Conservation (phyloP, 2,113 vertebrate species). For the Delphinapterus leucas region DNA sequence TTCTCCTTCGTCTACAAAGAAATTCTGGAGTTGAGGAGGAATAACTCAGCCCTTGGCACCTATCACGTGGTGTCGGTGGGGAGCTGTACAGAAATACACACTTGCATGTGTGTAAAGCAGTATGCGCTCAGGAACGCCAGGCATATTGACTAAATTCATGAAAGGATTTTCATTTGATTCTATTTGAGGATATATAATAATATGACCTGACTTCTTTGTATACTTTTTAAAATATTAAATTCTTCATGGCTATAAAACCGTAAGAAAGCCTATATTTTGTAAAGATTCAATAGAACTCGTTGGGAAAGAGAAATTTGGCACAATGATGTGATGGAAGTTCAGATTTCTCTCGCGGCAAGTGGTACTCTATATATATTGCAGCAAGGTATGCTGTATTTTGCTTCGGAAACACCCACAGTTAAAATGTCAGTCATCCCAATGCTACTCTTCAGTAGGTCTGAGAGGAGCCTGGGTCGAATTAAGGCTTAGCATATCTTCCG, state of each 20-base stretch:
- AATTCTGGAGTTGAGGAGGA: neutral
- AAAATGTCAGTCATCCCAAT: neutral
- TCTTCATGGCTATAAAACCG: neutral
- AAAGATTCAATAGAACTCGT: neutral
- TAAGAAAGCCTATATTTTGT: neutral
- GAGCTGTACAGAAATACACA: neutral
- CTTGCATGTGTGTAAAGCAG: neutral
- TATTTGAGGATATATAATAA: neutral
- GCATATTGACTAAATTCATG: neutral
- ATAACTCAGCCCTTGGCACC: neutral
- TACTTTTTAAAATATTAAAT: neutral
- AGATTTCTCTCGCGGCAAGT: neutral
- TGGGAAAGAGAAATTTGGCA: neutral
- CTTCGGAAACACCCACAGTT: neutral
- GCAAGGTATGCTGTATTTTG: neutral
- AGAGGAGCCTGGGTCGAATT: neutral
- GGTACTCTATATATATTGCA: neutral
- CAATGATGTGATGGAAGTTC: neutral
- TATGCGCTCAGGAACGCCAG: neutral
- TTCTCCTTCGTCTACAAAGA: neutral
- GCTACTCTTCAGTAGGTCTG: neutral
- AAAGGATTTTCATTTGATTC: neutral
- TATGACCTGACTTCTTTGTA: neutral
- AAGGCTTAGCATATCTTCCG: neutral
- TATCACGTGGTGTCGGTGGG: neutral